Evolutionary conservation across 2,797 vertebrate genomes (phyloP).

Genomic region (Phaenicophaeus curvirostris): DNA sequence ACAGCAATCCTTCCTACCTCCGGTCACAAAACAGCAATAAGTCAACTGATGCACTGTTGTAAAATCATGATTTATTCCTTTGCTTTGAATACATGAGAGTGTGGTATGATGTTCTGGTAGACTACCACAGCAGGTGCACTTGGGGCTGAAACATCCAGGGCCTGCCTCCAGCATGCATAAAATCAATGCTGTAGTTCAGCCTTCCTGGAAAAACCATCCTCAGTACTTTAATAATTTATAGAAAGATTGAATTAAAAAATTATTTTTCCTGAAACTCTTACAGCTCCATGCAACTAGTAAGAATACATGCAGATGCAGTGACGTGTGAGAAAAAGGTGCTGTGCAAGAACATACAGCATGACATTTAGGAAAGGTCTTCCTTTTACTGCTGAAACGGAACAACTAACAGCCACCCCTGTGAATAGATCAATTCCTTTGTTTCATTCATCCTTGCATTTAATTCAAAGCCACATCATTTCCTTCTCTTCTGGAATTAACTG

Average conservation of each 20-base stretch:
- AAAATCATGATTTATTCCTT: constrained; percentile 96
- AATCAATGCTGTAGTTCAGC: constrained; percentile 52
- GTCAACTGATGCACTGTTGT: constrained; percentile 92
- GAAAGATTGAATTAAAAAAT: constrained; percentile 14
- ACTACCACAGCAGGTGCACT: constrained; percentile 85
- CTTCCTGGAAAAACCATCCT: constrained; percentile 11
- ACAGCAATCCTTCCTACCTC: constrained; percentile 86
- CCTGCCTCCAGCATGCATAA: constrained; percentile 85
- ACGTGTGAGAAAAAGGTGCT: not conserved
- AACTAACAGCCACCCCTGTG: not conserved
- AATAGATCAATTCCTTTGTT: constrained; percentile 9
- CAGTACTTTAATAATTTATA: constrained; percentile 48
- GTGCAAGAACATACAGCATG: not conserved
- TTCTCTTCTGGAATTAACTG: constrained; percentile 20
- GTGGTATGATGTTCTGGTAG: constrained; percentile 81
- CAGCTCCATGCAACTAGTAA: not conserved
- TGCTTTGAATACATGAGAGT: constrained; percentile 84
- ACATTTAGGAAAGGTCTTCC: constrained; percentile 12
- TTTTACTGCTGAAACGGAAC: not conserved
- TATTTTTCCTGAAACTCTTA: not conserved
- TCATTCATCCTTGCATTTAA: not conserved
- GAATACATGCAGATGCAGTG: constrained; percentile 10
- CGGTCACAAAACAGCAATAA: constrained; percentile 92
- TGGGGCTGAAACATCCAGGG: constrained; percentile 79
- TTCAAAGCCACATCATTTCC: constrained; percentile 9